Base-by-base conservation (phyloP, 1,140 invertebrate genomes). In the Dendrolimus punctatus region DNA sequence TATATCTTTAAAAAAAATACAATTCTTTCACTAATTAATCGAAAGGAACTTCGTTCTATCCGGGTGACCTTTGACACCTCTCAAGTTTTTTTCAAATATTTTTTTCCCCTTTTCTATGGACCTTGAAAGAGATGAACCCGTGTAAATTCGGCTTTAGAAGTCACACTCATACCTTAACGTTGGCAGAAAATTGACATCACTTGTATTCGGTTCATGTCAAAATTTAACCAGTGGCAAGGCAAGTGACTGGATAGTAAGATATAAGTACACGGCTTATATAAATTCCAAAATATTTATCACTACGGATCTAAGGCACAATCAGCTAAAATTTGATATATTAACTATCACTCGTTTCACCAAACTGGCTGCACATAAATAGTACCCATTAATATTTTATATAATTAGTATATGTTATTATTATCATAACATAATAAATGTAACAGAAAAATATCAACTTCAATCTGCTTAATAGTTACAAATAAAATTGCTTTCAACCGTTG, bases 291-390 rank as follows among this genome's bases (percentile, higher is more conserved):
- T 46, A 66, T 56, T 66, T 39, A 64, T 55, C 53, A 75, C 76
- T 76, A 79, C 70, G 80, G 71, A 78, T 81, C 82, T 85, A 85
- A 85, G 82, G 82, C 82, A 85, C 82, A 76, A 82, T 77, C 72
- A 71, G 69, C 78, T 81, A 80, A 68, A 73, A 72, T 60, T 68
- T 80, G 72, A 83, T 82, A 81, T 81, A 66, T 55, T 75, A 71
- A 70, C 73, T 83, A 85, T 76, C 75, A 80, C 77, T 77, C 73
- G 59, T 64, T 23, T 23, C n/a, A 50, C 23, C 64, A 71, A 64
- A 74, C 60, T 71, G 71, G 63, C 66, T 74, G 55, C 61, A 67
- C 46, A 63, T 71, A 71, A 71, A 66, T 64, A 69, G 56, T 74
- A 65, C 55, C 47, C 53, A 52, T 66, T 64, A 48, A 64, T 60